Conservation (phyloP, 2,888 invertebrate genomes). For the Phalera bucephala region DNA sequence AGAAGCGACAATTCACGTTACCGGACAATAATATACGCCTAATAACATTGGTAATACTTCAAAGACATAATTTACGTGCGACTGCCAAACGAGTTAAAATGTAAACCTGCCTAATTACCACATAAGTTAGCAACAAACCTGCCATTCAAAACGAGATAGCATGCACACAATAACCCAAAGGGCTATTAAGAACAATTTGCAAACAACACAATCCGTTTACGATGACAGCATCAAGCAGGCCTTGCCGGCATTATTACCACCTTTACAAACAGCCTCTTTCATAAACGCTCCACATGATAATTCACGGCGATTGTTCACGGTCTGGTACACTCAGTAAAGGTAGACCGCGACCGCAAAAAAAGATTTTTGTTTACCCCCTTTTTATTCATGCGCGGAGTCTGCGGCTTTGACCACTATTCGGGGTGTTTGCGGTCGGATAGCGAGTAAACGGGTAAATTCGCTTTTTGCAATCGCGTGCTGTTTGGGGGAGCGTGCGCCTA, state of each 20-base stretch:
- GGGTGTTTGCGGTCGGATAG: conserved; percentile 57
- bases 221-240: conserved; percentile 51
- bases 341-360: conserved; percentile 76
- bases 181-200: conserved; percentile 58
- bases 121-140: conserved; percentile 13
- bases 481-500: conserved; percentile 63
- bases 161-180: conserved; percentile 35
- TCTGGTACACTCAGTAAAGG: conserved; percentile 75
- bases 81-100: conserved; percentile 1
- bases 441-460: conserved; percentile 54
- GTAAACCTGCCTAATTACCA: conserved; percentile 4
- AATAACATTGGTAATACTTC: too few species aligned
- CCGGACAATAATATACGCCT: too few species aligned
- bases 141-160: conserved; percentile 35
- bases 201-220: conserved; percentile 62
- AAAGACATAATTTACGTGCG: too few species aligned
- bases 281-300: conserved; percentile 76
- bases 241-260: conserved; percentile 56
- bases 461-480: conserved; percentile 63
- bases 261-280: conserved; percentile 72
- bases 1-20: too few species aligned
- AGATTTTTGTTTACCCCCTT: conserved; percentile 72
- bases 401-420: conserved; percentile 61
- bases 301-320: conserved; percentile 77
- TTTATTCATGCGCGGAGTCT: conserved; percentile 63